These are phyloP conservation scores for Epizoanthus ramosus DNA, from an alignment of 92 coral and sea anemone species.

Conservation along the genomic window DNA sequence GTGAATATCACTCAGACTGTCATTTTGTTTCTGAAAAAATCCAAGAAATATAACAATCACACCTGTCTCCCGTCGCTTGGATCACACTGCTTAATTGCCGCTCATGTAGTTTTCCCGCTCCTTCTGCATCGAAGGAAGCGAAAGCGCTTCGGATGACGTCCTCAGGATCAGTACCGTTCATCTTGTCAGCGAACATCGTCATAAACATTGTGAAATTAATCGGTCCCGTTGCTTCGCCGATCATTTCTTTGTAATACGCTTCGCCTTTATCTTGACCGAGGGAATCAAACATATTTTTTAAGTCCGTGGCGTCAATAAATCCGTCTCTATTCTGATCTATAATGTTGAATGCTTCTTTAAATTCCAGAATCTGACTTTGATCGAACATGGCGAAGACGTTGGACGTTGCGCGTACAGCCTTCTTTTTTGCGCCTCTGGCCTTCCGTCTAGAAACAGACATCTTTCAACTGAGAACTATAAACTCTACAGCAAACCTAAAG, in stretches of 20 bases:
- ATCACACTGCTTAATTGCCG: conserved; percentile 64
- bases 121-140: conserved; percentile 78
- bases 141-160: conserved; percentile 90
- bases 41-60: neutral
- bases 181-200: conserved; percentile 91
- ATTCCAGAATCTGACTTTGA: conserved; percentile 96
- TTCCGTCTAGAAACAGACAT: conserved; percentile 64
- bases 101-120: conserved; percentile 75
- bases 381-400: conserved; percentile 98
- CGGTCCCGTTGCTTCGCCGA: conserved; percentile 85
- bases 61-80: conserved; percentile 88
- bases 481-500: neutral
- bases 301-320: conserved; percentile 84
- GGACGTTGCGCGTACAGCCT: conserved; percentile 88
- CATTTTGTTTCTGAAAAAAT: neutral
- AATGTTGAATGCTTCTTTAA: conserved; percentile 94
- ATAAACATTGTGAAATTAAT: conserved; percentile 93
- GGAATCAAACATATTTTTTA: conserved; percentile 85
- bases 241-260: conserved; percentile 72
- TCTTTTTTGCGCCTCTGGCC: conserved; percentile 80
- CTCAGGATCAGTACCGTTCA: conserved; percentile 95
- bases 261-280: conserved; percentile 79
- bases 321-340: conserved; percentile 96
- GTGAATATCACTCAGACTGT: too few relatives aligned
- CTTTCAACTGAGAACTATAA: neutral